Conservation (phyloP, 2,888 invertebrate species). For the Amiota communis region DNA sequence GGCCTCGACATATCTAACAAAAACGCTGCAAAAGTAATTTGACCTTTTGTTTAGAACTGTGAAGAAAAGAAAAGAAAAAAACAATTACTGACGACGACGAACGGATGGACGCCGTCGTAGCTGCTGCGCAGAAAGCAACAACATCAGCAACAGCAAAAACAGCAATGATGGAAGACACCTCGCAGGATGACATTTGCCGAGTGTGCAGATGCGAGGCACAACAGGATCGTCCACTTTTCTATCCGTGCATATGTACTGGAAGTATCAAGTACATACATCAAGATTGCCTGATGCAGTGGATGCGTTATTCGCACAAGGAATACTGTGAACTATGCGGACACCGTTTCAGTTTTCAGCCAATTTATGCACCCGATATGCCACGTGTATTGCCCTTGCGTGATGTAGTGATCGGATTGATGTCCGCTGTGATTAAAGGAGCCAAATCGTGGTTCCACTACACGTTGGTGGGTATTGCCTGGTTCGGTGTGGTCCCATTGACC, state of each 20-base stretch:
- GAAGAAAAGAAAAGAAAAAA: background rate
- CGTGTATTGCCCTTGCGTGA: conserved; percentile 93
- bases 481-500: conserved; percentile 95
- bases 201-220: conserved; percentile 97
- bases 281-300: conserved; percentile 98
- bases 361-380: conserved; percentile 99
- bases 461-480: conserved; percentile 96
- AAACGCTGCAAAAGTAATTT: background rate
- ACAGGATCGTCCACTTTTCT: conserved; percentile 93
- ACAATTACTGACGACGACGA: background rate
- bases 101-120: background rate
- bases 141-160: conserved; percentile 11
- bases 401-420: conserved; percentile 90
- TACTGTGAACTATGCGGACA: conserved; percentile 99
- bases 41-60: background rate
- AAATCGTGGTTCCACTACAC: conserved; percentile 98
- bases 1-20: background rate
- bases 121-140: conserved; percentile 26
- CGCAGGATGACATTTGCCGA: conserved; percentile 90
- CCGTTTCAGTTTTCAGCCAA: conserved; percentile 97
- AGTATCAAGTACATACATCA: conserved; percentile 99
- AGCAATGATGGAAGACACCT: conserved; percentile 32
- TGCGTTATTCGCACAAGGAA: conserved; percentile 98
- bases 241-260: conserved; percentile 99
- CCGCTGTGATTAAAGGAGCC: conserved; percentile 92